Evolutionary conservation across 1,140 invertebrate species (phyloP), one percentile per base, ranked within the genome.

Genomic region (Dendroctonus valens): DNA sequence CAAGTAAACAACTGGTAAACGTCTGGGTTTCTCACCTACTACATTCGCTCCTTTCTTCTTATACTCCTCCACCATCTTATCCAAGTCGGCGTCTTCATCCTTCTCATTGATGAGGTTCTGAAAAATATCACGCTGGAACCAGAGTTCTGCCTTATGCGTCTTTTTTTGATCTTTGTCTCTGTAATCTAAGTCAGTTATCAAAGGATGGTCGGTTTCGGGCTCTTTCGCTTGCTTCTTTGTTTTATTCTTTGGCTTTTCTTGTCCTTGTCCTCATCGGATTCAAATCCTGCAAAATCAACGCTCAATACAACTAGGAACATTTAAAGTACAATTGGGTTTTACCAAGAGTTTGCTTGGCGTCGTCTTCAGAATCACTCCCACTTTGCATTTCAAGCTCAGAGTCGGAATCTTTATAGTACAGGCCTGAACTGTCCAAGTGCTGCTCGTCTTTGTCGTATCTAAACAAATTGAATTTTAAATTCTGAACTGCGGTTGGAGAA

Each of bases 101-200:
- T 93, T 91, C 50, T 87, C 87, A 55, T 94, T 91, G 69, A 91
- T 87, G 41, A 95, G 78, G 72, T 90, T 86, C 76, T 93, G 91
- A 75, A 98, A 96, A 57, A 87, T 84, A 72, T 94, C 91, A 81
- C 93, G 93, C 72, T 93, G 88, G 78, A 96, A 97, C 93, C 94
- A 97, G 8, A 91, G 78, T 69, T 93, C 84, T 0, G 92, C 91
- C 79, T 92, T 93, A 63, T 89, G 85, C 48, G 87, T 80, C 44
- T 86, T 83, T 73, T 87, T 90, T 0, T 87, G 84, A 50, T 88
- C 84, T 69, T 88, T 88, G 60, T 91, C 87, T 14, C 88, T 84
- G 59, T 85, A 80, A 75, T 95, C 93, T 41, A 96, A 80, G 75
- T 94, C 92, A 11, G 92, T 93, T 7, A 97, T 81, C 0, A 97